Evolutionary conservation across 2,888 invertebrate genomes (phyloP).

Genomic region (Campopleginae sp.): DNA sequence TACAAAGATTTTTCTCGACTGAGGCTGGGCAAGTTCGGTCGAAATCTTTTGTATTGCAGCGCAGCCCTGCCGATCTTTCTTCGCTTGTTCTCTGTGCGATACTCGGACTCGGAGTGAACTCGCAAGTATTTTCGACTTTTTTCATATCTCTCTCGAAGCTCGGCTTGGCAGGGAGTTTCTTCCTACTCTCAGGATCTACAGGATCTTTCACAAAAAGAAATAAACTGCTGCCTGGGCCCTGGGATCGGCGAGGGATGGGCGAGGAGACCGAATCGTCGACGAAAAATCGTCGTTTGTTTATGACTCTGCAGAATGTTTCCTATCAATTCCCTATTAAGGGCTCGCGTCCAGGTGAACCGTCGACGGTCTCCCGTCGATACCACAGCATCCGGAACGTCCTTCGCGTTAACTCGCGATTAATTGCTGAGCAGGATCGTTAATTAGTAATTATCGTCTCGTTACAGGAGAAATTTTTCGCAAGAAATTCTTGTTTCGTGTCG

Average conservation of each 20-base stretch:
- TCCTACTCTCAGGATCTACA: slow-evolving; percentile 22
- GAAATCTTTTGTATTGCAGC: slow-evolving; percentile 35
- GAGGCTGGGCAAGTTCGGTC: slow-evolving; percentile 54
- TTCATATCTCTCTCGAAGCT: slow-evolving; percentile 52
- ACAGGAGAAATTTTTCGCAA: neutral
- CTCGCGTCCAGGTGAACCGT: too few relatives aligned
- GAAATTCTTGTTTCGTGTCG: slow-evolving; percentile 44
- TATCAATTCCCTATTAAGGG: too few relatives aligned
- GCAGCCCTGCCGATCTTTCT: neutral
- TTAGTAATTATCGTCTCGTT: neutral
- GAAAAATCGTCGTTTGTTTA: too few relatives aligned
- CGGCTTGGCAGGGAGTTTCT: slow-evolving; percentile 31
- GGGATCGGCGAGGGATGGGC: too few relatives aligned
- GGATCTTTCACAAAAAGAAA: slow-evolving; percentile 39
- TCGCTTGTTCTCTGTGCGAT: slow-evolving; percentile 1
- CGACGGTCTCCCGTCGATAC: too few relatives aligned
- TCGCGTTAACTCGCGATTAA: neutral
- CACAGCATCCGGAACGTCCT: too few relatives aligned
- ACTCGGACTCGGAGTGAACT: slow-evolving; percentile 1
- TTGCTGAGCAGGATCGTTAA: neutral
- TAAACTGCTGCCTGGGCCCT: too few relatives aligned
- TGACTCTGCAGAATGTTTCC: too few relatives aligned
- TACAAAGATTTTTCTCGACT: slow-evolving; percentile 48
- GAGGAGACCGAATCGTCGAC: too few relatives aligned
- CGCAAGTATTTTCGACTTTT: slow-evolving; percentile 52